Conservation (phyloP, 2,113 vertebrate species). For the Aphelocoma coerulescens region DNA sequence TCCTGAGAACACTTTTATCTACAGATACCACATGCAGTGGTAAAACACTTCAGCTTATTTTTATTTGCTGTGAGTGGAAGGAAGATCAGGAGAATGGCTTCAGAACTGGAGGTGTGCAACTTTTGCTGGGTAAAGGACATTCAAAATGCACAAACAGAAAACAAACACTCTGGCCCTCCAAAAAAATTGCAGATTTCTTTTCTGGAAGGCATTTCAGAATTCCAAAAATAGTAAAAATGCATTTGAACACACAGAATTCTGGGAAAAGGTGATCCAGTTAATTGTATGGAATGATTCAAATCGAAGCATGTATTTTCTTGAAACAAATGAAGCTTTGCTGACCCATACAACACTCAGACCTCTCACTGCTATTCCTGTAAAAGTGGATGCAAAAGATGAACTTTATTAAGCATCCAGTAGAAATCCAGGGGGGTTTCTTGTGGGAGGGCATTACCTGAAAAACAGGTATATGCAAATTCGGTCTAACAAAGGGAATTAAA, state of each 20-base stretch:
- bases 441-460: neutral
- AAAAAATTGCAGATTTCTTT: neutral
- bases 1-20: neutral
- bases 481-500: neutral
- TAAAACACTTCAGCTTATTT: neutral
- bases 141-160: neutral
- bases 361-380: neutral
- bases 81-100: neutral
- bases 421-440: neutral
- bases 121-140: neutral
- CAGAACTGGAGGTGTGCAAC: neutral
- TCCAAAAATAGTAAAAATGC: neutral
- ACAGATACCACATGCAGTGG: neutral
- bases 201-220: neutral
- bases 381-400: neutral
- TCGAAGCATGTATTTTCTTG: neutral
- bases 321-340: neutral
- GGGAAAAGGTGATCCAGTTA: neutral
- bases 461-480: fast-evolving
- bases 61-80: neutral
- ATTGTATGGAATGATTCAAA: neutral
- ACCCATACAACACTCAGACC: neutral
- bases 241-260: neutral
- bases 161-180: no score
- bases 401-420: neutral